Evolutionary conservation across 2,797 vertebrate genomes (phyloP).

Genomic region (Toxotes lorentzi): DNA sequence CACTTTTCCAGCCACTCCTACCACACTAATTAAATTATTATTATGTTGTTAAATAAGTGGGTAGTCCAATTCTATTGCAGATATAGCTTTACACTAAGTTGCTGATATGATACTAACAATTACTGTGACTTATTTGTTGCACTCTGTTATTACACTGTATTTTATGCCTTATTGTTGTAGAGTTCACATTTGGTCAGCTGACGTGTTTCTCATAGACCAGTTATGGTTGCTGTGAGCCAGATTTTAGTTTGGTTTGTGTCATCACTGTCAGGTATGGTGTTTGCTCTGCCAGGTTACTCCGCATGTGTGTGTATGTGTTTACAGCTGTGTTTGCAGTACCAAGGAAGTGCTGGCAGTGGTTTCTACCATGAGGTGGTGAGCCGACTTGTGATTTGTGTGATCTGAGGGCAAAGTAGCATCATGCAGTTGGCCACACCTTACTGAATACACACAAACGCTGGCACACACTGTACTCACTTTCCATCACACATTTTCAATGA

Average conservation of each 20-base stretch:
- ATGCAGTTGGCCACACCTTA: conserved; percentile 27
- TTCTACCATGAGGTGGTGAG: conserved; percentile 33
- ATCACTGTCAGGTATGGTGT: conserved; percentile 41
- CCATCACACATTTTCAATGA: conserved; percentile 1
- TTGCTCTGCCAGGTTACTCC: conserved; percentile 25
- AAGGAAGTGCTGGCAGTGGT: conserved; percentile 44
- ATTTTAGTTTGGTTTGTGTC: conserved; percentile 23
- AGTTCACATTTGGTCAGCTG: not conserved
- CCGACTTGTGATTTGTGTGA: conserved; percentile 57
- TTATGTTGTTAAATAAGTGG: not conserved
- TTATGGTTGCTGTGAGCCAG: not conserved
- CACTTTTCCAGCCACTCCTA: not conserved
- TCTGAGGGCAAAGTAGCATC: conserved; percentile 39
- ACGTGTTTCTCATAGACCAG: not conserved
- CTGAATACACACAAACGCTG: conserved; percentile 28
- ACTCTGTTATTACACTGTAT: not conserved
- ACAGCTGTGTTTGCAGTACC: conserved; percentile 63
- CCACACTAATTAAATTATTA: not conserved
- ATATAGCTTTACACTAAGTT: not conserved
- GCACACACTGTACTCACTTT: conserved; percentile 4
- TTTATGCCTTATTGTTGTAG: not conserved
- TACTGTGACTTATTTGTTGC: not conserved
- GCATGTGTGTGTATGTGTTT: conserved; percentile 29
- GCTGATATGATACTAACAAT: not conserved
- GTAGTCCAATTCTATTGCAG: not conserved